Base-by-base conservation (phyloP, 2,888 invertebrate genomes). In the Asteroscopus sphinx region DNA sequence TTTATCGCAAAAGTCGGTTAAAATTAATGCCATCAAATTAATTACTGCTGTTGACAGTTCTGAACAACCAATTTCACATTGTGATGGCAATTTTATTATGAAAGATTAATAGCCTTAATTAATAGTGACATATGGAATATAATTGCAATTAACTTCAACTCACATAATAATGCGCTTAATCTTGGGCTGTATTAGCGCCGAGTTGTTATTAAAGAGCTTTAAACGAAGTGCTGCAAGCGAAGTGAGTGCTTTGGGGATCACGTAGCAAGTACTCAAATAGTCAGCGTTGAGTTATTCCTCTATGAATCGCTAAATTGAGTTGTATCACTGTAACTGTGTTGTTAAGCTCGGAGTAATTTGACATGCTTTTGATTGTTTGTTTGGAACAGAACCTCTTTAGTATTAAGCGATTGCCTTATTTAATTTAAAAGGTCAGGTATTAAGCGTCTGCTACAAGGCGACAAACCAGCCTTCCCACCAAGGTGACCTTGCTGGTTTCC, bases 301-400 rank as follows among this genome's bases (percentile, higher is more conserved):
- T 66, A 49, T 59, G 59, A 66, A 70, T 66, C 11, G 13, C 46
- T 59, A 42, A 70, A 59, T 42, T 42, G 45, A 39, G 35, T 48
- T 36, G 35, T 48, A 49, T 51, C n/a, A n/a, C n/a, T n/a, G n/a
- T 26, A 41, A 42, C 37, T 35, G 28, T 36, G 42, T 49, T 32
- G 9, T 17, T 35, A 52, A 57, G 64, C 25, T 17, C 12, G 0
- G 1, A 26, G 15, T 65, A 49, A 53, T n/a, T n/a, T 58, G 44
- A 40, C 52, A 65, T 53, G 58, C 40, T 37, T 64, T 25, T 57
- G 30, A 58, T 39, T 53, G 41, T 51, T 65, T 52, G 51, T 36
- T 49, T 41, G 17, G 26, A 37, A 25, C n/a, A 16, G 13, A 17
- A 28, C 11, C 26, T 21, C 16, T 17, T 15, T 1, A 8, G n/a